phyloP scores from a whole-genome alignment of 2,888 invertebrate species.

The Rhogogaster chlorosoma region DNA sequence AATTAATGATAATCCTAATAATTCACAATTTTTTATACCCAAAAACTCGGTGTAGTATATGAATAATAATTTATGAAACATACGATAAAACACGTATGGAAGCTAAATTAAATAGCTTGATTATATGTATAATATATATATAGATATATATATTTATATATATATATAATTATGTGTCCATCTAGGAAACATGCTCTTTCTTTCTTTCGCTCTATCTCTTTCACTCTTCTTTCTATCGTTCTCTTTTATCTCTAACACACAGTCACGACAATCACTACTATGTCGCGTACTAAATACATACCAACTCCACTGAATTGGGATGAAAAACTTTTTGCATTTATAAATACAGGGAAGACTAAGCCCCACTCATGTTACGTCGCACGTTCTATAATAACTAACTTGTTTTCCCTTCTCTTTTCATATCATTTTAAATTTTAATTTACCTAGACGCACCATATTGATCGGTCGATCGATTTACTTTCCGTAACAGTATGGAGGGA shows the following conservation, averaged over 20 bases:
- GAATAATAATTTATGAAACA: slow-evolving; percentile 41
- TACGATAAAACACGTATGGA: slow-evolving; percentile 48
- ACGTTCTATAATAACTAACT: slow-evolving; percentile 39
- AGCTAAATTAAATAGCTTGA: slow-evolving; percentile 39
- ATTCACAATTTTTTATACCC: slow-evolving; percentile 9
- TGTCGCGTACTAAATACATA: background rate
- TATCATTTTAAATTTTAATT: slow-evolving; percentile 21
- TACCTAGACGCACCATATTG: slow-evolving; percentile 45
- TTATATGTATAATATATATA: background rate
- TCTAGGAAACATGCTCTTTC: slow-evolving; percentile 39
- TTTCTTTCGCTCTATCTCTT: slow-evolving; percentile 17
- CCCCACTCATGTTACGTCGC: slow-evolving; percentile 43
- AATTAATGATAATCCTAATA: slow-evolving; percentile 28
- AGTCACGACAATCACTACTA: slow-evolving; percentile 29
- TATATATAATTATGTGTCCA: slow-evolving; percentile 29
- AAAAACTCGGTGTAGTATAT: slow-evolving; percentile 32
- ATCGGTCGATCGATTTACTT: slow-evolving; percentile 46
- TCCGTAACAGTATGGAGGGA: slow-evolving; percentile 64
- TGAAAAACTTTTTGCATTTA: background rate
- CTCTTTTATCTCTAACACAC: slow-evolving; percentile 50
- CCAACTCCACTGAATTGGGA: background rate
- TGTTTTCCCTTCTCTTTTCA: slow-evolving; percentile 20
- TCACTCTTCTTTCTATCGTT: slow-evolving; percentile 33
- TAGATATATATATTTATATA: slow-evolving; percentile 2
- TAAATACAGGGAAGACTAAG: slow-evolving; percentile 49